Percentiles rank a stretch among this genome's conserved stretches.
Conservation (phyloP, 2,888 invertebrate species). For the Noctua janthe region DNA sequence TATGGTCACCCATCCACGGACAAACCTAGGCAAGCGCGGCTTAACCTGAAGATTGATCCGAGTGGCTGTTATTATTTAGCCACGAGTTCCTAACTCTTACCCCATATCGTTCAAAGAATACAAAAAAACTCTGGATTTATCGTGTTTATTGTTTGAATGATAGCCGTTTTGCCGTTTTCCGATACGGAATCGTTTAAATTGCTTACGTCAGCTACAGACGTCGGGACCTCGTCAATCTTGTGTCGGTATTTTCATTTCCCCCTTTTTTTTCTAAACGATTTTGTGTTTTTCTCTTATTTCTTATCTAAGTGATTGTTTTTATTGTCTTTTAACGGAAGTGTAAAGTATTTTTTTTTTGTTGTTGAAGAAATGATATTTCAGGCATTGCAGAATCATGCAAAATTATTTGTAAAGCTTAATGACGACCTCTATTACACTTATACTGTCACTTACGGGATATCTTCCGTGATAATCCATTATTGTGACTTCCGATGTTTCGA, state of each 20-base stretch:
- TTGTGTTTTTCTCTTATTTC: slow-evolving; percentile 56
- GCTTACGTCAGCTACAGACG: slow-evolving; percentile 68
- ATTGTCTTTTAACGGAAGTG: slow-evolving; percentile 37
- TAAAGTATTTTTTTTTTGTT: not conserved
- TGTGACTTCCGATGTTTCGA: no score
- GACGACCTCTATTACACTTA: no score
- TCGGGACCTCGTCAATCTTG: slow-evolving; percentile 70
- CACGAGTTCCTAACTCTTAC: not conserved
- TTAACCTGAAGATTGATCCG: no score
- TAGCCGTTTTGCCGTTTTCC: slow-evolving; percentile 59
- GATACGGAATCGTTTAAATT: slow-evolving; percentile 68
- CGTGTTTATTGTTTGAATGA: slow-evolving; percentile 70
- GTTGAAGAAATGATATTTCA: not conserved
- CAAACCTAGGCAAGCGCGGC: no score
- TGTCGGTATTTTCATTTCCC: slow-evolving; percentile 59
- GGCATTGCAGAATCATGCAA: not conserved
- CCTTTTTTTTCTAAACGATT: slow-evolving; percentile 61
- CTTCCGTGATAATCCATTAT: no score
- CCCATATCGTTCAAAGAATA: slow-evolving; percentile 24
- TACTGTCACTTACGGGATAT: no score
- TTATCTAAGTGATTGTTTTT: slow-evolving; percentile 57
- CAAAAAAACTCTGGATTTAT: slow-evolving; percentile 53
- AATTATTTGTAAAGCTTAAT: not conserved
- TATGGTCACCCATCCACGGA: no score
- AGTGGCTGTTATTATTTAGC: no score